Evolutionary conservation across 2,797 vertebrate genomes (phyloP), one percentile per base, ranked within the genome.

Genomic region (Stomatorhinus walkeri): DNA sequence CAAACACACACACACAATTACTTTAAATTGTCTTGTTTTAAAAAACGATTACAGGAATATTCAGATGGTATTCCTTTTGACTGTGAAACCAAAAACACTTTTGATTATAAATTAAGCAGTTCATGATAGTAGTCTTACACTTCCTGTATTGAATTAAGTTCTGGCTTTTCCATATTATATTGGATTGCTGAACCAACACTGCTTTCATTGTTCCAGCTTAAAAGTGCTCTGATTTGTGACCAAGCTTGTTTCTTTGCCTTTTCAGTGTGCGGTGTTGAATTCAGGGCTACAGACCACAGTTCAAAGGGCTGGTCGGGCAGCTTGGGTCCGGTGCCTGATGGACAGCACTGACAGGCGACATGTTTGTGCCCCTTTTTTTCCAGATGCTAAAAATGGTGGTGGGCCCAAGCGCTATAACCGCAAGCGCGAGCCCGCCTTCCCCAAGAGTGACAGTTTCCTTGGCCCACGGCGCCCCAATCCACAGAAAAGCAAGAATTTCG

Each of bases 401-500:
- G 96, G 97, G 94, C 96, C 97, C 88, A 99, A 97, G 91, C 97
- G 97, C 93, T 98, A 96, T 72, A 97, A 93, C 94, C 98, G 98
- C 91, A 99, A 98, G 94, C 97, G 97, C 87, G 98, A 99, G 95
- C 96, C 97, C 93, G 93, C 97, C 76, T 96, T 96, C 93, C 96
- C 97, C 48, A 97, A 99, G 96, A 95, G 96, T 90, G 98, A 99
- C 94, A 97, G 94, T 94, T 97, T 97, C 93, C 93, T 94, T 72
- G 96, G 96, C 93, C 96, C 95, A 93, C 97, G 97, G 93, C 98
- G 97, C 96, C 96, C 97, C 97, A 96, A 93, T 97, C 95, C 98
- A 98, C 98, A 99, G 97, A 99, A 99, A 99, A 96, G 97, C 98
- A 99, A 99, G 96, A 96, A 95, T 98, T 99, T 98, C 97, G 98